A percentile compares a stretch with the other conserved stretches of the same genome.
Evolutionary conservation across 2,888 invertebrate genomes (phyloP).

Genomic region (Sminthurinus aureus): DNA sequence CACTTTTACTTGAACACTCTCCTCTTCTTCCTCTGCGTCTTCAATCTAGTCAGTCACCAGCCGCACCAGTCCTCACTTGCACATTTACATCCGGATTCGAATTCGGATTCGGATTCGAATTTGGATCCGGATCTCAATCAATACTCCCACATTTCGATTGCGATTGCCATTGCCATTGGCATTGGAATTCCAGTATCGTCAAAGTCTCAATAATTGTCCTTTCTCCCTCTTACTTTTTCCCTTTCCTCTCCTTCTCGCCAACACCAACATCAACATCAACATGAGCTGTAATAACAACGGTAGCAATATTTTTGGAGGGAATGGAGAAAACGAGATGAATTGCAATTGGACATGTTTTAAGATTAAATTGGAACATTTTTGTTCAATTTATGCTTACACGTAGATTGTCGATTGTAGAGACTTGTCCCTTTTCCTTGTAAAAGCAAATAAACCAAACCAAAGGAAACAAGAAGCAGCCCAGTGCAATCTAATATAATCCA

Average conservation of each 20-base stretch:
- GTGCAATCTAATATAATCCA: too few species aligned
- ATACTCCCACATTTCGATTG: constrained; percentile 14
- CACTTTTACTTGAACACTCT: neutral
- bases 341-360: constrained; percentile 22
- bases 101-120: constrained; percentile 33
- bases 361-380: constrained; percentile 19
- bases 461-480: neutral
- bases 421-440: neutral
- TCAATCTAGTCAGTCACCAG: too few species aligned
- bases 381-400: neutral
- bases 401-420: too few species aligned
- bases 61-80: neutral
- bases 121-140: constrained; percentile 43
- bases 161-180: neutral
- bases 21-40: too few species aligned
- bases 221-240: neutral
- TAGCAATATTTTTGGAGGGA: constrained; percentile 31
- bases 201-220: constrained; percentile 45
- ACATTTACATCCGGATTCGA: constrained; percentile 12
- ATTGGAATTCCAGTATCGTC: constrained; percentile 48
- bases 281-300: constrained; percentile 38
- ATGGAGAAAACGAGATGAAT: constrained; percentile 32
- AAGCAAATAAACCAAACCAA: too few species aligned
- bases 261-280: neutral
- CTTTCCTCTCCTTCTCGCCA: neutral